Percentiles rank a stretch among this genome's conserved stretches.
Evolutionary conservation across 2,888 invertebrate genomes (phyloP).

Genomic region (Eudasyphora cyanicolor): DNA sequence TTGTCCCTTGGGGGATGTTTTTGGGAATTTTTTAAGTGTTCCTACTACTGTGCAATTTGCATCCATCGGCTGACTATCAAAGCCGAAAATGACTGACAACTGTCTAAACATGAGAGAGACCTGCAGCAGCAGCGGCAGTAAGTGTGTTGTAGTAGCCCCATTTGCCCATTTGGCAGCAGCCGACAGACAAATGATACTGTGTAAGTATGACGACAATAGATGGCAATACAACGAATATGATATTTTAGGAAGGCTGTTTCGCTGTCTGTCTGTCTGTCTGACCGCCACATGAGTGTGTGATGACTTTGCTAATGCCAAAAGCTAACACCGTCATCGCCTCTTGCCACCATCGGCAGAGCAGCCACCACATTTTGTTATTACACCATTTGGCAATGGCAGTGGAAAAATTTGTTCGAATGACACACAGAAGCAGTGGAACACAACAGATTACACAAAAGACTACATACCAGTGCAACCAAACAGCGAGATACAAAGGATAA

Average conservation of each 20-base stretch:
- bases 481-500: slow-evolving; percentile 25
- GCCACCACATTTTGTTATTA: neutral
- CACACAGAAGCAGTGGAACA: neutral
- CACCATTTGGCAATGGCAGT: slow-evolving; percentile 56
- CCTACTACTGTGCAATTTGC: neutral
- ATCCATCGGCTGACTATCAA: neutral
- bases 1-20: no score
- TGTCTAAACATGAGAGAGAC: neutral
- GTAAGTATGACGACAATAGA: slow-evolving; percentile 29
- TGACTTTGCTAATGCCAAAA: neutral
- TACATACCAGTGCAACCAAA: neutral
- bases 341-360: neutral
- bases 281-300: slow-evolving; percentile 8
- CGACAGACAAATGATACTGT: no score
- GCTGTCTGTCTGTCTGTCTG: slow-evolving; percentile 34
- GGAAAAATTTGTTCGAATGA: slow-evolving; percentile 32
- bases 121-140: neutral
- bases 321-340: neutral
- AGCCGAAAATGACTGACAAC: neutral
- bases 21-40: no score
- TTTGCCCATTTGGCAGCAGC: neutral
- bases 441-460: neutral
- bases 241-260: slow-evolving; percentile 54
- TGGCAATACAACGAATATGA: no score
- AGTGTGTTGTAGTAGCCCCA: no score